These are phyloP conservation scores for Tridacna crocea DNA, from an alignment of 2,888 invertebrate species.

Conservation along the genomic window DNA sequence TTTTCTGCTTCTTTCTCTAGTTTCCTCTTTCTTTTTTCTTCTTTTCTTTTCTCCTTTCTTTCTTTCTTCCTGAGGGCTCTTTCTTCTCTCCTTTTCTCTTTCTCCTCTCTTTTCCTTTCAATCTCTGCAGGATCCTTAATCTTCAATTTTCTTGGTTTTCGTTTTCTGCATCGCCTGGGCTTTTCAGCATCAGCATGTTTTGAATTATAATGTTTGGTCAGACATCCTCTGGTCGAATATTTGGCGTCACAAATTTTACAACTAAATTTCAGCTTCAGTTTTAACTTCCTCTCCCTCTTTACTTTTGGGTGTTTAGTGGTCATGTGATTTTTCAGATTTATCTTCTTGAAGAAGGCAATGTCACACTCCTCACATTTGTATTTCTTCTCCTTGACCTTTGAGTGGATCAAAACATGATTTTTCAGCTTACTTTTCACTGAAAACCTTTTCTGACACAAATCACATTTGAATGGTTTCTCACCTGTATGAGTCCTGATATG, in stretches of 20 bases:
- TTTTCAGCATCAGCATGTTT: slow-evolving; percentile 15
- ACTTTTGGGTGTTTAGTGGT: background rate
- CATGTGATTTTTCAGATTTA: slow-evolving; percentile 10
- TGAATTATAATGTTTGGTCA: slow-evolving; percentile 13
- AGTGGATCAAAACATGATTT: slow-evolving; percentile 21
- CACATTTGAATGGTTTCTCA: slow-evolving; percentile 39
- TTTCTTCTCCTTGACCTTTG: slow-evolving; percentile 7
- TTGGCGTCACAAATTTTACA: slow-evolving; percentile 12
- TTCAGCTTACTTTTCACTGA: slow-evolving; percentile 30
- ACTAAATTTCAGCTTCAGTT: background rate
- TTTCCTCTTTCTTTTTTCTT: slow-evolving; percentile 6
- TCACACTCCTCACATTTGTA: slow-evolving; percentile 28
- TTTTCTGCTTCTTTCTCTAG: background rate
- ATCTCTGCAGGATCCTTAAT: background rate
- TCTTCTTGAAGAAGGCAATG: slow-evolving; percentile 14
- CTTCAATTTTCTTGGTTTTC: slow-evolving; percentile 11
- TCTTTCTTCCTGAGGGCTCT: background rate
- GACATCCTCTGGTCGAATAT: slow-evolving; percentile 7
- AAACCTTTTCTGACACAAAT: slow-evolving; percentile 38
- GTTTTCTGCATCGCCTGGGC: slow-evolving; percentile 6
- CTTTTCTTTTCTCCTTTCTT: slow-evolving; percentile 6
- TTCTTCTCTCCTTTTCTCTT: slow-evolving; percentile 9
- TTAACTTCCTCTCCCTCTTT: background rate
- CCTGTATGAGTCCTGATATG: slow-evolving; percentile 42
- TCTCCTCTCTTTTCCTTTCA: background rate